Evolutionary conservation across 2,888 invertebrate species (phyloP), one percentile per base, ranked within the genome.

Genomic region (Heliconius sara): DNA sequence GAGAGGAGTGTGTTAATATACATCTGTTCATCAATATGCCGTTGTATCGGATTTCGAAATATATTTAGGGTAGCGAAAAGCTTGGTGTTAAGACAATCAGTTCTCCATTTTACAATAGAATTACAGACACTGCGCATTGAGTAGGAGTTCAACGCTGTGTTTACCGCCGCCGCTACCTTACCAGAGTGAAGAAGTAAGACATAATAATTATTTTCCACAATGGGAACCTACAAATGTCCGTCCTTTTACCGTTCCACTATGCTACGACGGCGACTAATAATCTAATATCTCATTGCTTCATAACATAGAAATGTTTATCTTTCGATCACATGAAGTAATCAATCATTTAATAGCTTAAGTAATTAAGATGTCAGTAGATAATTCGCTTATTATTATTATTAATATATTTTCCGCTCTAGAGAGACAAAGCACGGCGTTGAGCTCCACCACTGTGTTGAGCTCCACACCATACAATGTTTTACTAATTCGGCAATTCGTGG

Each of bases 321-420:
- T 30, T 72, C 30, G 52, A 72, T 72, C 52, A 72, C 72, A 30
- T 57, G 19, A 30, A 52, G 52, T 10, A 52, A 72, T 72, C 27
- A 57, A 22, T 72, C 22, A 72, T 30, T 72, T 52, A 22, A n/a
- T 60, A 30, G 27, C 22, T 39, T 30, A 12, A 83, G 83, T 88
- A 89, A 91, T 91, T 91, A 89, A 91, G 87, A 86, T 84, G 83
- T 86, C 85, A 88, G 30, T 43, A n/a, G 16, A 27, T 25, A 52
- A 30, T 72, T 57, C 5, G 4, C 5, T 52, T 52, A 52, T 52
- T 19, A 19, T 2, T 10, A 39, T 39, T 52, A 52, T 6, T 6
- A 6, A 4, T 6, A 6, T 47, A 47, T 47, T 47, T 6, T 47
- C 2, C 19, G 1, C 16, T 47, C 16, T 47, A 6, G 19, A 6